Evolutionary conservation across 2,888 invertebrate species (phyloP), one percentile per base, ranked within the genome.

Genomic region (Synergus itoensis): DNA sequence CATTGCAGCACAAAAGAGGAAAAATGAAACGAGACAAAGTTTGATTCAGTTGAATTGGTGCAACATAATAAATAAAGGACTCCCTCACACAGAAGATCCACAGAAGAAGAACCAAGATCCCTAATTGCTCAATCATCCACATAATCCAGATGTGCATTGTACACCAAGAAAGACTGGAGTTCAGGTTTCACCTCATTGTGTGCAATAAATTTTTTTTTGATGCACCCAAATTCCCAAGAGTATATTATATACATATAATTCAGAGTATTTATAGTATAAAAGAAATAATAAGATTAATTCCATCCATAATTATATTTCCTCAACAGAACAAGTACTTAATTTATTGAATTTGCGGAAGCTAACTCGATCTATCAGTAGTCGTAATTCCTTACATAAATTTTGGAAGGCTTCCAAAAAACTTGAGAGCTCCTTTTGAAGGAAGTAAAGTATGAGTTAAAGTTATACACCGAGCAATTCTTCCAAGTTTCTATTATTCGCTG

Each of bases 1-100:
- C 7, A 76, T 40, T 79, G 14, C 40, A 41, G 64, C 77, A 76
- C 75, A 81, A 57, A 84, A 79, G 76, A 64, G 77, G 45, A 77
- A 77, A 82, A 62, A 53, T 14, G 48, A 73, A 76, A 79, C 62
- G 67, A 76, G 73, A 77, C 69, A 77, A 73, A 75, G 40, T 75
- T 14, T 64, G 73, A 41, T 53, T 78, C 67, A 18, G 73, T 80
- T 73, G 36, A 77, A 75, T 36, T 48, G 36, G 36, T 12, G 57
- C 53, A 11, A 75, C 36, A 28, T 53, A 36, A 53, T 36, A 48
- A 36, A 53, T 4, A 73, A 73, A 18, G 36, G 53, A 73, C n/a
- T 73, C 53, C 12, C 48, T 73, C 36, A 53, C 16, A 9, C 53
- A 53, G 28, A 53, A 40, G 53, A 36, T 53, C 48, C 9, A n/a